These are phyloP conservation scores for Cordilura impudica DNA, from an alignment of 2,888 invertebrate genomes.

Conservation along the genomic window DNA sequence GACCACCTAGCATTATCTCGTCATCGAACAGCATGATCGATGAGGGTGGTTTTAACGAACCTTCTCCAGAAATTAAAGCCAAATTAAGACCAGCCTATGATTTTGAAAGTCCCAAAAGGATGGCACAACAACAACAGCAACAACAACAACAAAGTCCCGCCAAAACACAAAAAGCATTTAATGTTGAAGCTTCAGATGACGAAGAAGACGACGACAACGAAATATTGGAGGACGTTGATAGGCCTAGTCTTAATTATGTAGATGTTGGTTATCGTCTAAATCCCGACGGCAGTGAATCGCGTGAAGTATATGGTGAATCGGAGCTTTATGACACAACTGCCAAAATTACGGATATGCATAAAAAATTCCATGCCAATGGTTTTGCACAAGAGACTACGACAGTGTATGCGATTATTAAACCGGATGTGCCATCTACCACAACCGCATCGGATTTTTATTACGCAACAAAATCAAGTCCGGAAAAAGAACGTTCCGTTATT, in stretches of 20 bases:
- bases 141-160: constrained; percentile 47
- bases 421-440: constrained; percentile 71
- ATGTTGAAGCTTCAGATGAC: constrained; percentile 23
- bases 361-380: constrained; percentile 76
- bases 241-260: constrained; percentile 75
- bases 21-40: constrained; percentile 80
- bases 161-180: constrained; percentile 26
- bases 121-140: background rate
- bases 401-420: constrained; percentile 78
- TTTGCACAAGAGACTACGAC: constrained; percentile 74
- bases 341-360: constrained; percentile 74
- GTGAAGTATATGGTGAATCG: constrained; percentile 76
- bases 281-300: constrained; percentile 77
- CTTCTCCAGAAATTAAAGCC: constrained; percentile 84
- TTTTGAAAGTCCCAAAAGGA: constrained; percentile 65
- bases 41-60: constrained; percentile 86
- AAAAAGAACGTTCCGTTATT: constrained; percentile 62
- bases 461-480: constrained; percentile 42
- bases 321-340: constrained; percentile 76
- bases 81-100: constrained; percentile 77
- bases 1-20: constrained; percentile 84
- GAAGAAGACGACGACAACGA: constrained; percentile 42
- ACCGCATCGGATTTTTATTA: constrained; percentile 67
- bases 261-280: constrained; percentile 78
- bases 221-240: constrained; percentile 59